Conservation (phyloP, 2,113 vertebrate species). For the Cairina moschata region DNA sequence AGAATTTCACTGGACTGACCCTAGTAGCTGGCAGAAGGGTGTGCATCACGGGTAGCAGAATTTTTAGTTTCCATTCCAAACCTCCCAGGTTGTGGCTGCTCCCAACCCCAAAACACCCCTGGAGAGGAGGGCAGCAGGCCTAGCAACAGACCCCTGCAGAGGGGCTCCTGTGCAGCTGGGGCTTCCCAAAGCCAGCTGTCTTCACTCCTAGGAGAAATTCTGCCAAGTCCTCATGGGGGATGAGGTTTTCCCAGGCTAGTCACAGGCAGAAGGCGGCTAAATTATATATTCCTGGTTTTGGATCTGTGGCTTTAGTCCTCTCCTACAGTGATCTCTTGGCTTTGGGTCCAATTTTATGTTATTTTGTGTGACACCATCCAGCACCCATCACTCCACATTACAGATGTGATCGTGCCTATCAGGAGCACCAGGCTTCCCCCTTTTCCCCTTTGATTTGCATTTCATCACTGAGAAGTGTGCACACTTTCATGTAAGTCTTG, state of each 20-base stretch:
- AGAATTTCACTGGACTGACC: background rate
- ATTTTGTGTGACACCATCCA: background rate
- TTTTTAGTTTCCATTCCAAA: background rate
- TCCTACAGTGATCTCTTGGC: background rate
- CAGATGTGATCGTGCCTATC: background rate
- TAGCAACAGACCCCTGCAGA: rapidly evolving
- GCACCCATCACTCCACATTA: background rate
- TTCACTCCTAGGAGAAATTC: background rate
- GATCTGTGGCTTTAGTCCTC: background rate
- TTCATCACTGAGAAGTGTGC: too few relatives aligned
- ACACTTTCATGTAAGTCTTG: background rate
- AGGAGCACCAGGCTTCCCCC: background rate
- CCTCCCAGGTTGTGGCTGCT: background rate
- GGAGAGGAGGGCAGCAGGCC: rapidly evolving
- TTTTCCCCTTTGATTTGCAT: background rate
- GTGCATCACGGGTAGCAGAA: background rate
- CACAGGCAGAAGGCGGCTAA: background rate
- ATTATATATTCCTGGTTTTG: background rate
- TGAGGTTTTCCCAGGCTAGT: background rate
- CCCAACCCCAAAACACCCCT: rapidly evolving
- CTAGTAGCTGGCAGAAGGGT: background rate
- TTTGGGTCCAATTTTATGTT: background rate
- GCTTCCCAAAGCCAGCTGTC: background rate
- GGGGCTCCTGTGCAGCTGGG: rapidly evolving
- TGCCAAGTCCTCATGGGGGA: background rate